phyloP scores from a whole-genome alignment of 1,140 invertebrate genomes.

The Drosophila micromelanica region DNA sequence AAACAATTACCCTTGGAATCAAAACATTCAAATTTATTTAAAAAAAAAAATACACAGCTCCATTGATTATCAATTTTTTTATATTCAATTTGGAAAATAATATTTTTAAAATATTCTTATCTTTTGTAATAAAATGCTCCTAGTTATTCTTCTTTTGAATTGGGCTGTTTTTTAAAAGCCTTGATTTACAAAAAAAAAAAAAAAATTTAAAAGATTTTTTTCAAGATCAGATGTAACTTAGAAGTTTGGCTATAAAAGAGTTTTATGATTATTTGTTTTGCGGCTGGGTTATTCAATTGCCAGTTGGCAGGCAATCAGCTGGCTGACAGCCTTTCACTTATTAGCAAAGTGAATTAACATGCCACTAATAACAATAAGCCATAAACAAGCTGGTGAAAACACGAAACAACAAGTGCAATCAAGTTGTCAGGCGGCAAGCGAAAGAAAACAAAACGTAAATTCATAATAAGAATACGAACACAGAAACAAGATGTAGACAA shows the following conservation, averaged over 20 bases:
- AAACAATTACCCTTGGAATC: too few relatives aligned
- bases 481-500: constrained; percentile 14
- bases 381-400: constrained; percentile 45
- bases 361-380: constrained; percentile 55
- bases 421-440: constrained; percentile 3
- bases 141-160: too few relatives aligned
- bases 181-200: too few relatives aligned
- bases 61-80: too few relatives aligned
- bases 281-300: constrained; percentile 33
- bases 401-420: constrained; percentile 53
- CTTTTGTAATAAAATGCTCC: too few relatives aligned
- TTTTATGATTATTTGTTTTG: constrained; percentile 11
- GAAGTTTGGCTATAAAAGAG: constrained; percentile 14
- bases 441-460: constrained; percentile 43
- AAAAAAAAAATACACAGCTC: too few relatives aligned
- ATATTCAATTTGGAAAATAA: too few relatives aligned
- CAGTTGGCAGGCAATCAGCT: constrained; percentile 28
- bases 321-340: constrained; percentile 68
- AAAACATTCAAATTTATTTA: too few relatives aligned
- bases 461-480: constrained; percentile 23
- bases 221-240: background rate
- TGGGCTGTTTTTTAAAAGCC: too few relatives aligned
- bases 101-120: too few relatives aligned
- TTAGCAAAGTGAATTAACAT: constrained; percentile 78
- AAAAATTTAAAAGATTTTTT: background rate